These are phyloP conservation scores for Chaetodon auriga DNA, from an alignment of 2,113 vertebrate genomes.

Conservation along the genomic window DNA sequence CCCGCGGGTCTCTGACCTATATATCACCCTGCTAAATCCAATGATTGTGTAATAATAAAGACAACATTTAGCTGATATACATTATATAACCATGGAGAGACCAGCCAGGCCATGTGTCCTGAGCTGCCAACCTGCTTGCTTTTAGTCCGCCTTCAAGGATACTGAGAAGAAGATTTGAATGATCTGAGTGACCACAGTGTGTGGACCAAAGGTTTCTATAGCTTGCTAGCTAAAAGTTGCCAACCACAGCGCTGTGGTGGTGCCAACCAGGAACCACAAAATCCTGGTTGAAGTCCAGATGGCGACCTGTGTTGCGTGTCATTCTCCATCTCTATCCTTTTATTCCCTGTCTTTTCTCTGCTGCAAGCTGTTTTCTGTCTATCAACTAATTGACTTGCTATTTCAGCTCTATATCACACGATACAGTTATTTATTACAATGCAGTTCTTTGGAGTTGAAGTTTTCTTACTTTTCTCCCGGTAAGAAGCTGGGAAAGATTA, in stretches of 20 bases:
- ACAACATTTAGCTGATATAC: conserved; percentile 69
- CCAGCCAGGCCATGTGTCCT: conserved; percentile 10
- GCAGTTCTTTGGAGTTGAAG: background rate
- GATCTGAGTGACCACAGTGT: background rate
- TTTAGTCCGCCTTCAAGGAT: conserved; percentile 16
- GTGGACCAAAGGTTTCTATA: background rate
- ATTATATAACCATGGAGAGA: conserved; percentile 49
- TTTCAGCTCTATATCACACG: background rate
- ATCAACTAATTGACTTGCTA: background rate
- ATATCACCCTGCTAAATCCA: conserved; percentile 53
- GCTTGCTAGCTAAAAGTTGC: fast-evolving
- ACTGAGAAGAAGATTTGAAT: background rate
- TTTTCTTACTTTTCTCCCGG: background rate
- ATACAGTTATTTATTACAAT: background rate
- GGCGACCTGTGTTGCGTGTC: background rate
- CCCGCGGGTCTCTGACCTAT: conserved; percentile 55
- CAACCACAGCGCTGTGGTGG: too few relatives aligned
- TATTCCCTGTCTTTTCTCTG: background rate
- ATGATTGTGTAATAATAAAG: conserved; percentile 70
- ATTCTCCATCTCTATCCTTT: background rate
- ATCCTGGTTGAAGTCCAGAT: background rate
- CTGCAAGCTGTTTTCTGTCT: background rate
- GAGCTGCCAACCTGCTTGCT: conserved; percentile 7
- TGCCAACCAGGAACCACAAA: too few relatives aligned
- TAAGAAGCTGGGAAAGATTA: background rate